Evolutionary conservation across 2,113 vertebrate genomes (phyloP).

Genomic region (Myocastor coypus): DNA sequence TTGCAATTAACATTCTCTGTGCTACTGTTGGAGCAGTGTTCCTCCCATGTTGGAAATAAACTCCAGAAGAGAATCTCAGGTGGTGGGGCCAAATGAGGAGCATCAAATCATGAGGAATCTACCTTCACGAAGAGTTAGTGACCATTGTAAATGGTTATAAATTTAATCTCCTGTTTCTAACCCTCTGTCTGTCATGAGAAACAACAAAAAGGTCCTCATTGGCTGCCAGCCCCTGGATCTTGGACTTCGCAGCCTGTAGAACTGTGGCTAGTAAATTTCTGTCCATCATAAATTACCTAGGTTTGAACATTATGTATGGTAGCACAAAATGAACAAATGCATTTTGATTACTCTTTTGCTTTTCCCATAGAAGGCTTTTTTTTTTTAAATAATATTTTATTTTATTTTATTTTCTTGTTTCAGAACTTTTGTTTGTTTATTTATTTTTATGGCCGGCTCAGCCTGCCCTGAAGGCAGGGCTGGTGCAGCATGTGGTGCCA

Average conservation of each 20-base stretch:
- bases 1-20: neutral
- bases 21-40: neutral
- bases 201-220: neutral
- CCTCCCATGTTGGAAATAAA: neutral
- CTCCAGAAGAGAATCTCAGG: neutral
- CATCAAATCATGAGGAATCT: neutral
- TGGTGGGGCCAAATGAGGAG: neutral
- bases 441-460: too few species aligned
- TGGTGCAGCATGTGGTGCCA: too few species aligned
- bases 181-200: neutral
- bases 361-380: neutral
- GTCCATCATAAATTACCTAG: neutral
- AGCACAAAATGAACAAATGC: neutral
- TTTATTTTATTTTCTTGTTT: too few species aligned
- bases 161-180: neutral
- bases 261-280: neutral
- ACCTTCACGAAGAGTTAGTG: neutral
- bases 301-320: neutral
- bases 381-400: too few species aligned
- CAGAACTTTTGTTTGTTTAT: too few species aligned
- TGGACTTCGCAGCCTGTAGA: neutral
- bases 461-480: too few species aligned
- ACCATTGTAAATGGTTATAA: neutral
- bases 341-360: neutral
- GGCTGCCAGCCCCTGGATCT: neutral